These are phyloP conservation scores for Marronus borbonicus DNA, from an alignment of 2,888 invertebrate genomes.

Conservation along the genomic window DNA sequence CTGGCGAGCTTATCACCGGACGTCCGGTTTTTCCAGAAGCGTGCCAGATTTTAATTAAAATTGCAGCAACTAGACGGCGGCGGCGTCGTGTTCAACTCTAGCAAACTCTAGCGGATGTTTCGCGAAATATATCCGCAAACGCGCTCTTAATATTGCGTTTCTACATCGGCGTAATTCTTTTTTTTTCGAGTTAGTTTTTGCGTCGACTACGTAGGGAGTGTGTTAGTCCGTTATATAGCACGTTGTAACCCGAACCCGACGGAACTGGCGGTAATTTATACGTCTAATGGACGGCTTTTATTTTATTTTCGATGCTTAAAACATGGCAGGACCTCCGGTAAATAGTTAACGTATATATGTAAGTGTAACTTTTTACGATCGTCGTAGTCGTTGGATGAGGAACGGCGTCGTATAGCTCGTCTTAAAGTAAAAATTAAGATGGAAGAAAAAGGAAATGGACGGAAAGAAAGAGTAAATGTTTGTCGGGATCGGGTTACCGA, in stretches of 20 bases:
- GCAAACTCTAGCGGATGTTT: conserved; percentile 9
- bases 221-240: no score
- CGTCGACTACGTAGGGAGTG: not conserved
- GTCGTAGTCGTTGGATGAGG: no score
- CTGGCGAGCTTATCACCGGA: not conserved
- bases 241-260: conserved; percentile 5
- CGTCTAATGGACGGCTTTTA: conserved; percentile 17
- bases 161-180: not conserved
- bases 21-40: conserved; percentile 6
- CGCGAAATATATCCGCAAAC: not conserved
- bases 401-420: no score
- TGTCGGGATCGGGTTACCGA: no score
- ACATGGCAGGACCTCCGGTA: no score
- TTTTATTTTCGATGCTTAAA: not conserved
- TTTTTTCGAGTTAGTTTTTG: not conserved
- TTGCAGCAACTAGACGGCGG: not conserved
- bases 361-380: no score
- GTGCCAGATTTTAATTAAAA: conserved; percentile 2
- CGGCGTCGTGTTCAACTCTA: not conserved
- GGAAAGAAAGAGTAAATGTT: no score
- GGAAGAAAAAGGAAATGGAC: no score
- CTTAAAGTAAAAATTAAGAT: no score
- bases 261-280: conserved; percentile 16
- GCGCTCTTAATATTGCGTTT: no score
- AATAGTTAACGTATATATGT: no score